Evolutionary conservation across 2,888 invertebrate genomes (phyloP).

Genomic region (Drosophila crucigera): DNA sequence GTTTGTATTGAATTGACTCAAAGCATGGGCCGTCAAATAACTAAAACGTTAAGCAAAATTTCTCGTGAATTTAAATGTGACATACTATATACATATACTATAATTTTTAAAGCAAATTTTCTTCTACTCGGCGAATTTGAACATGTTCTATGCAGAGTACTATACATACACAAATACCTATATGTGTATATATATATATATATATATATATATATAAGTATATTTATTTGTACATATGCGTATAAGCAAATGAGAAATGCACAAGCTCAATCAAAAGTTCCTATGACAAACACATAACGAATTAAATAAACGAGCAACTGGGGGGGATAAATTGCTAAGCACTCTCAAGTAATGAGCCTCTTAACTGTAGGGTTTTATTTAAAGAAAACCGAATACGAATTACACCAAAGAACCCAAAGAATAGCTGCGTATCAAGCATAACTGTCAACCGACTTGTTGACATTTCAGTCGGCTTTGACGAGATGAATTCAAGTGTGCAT

Average conservation of each 20-base stretch:
- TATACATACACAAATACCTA: constrained; percentile 3
- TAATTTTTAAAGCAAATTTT: constrained; percentile 22
- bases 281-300: constrained; percentile 21
- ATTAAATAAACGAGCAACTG: constrained; percentile 38
- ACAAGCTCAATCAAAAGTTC: constrained; percentile 55
- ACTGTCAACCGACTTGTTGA: constrained; percentile 71
- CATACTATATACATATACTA: not conserved
- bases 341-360: constrained; percentile 14
- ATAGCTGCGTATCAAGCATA: constrained; percentile 24
- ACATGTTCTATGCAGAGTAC: not conserved
- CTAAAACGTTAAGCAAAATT: not conserved
- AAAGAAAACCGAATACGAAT: constrained; percentile 18
- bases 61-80: constrained; percentile 4
- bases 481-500: constrained; percentile 68
- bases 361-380: constrained; percentile 18
- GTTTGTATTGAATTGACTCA: not conserved
- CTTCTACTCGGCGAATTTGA: not conserved
- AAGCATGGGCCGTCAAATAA: not conserved
- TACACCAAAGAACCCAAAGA: constrained; percentile 8
- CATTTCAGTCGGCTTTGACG: constrained; percentile 62
- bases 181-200: constrained; percentile 4
- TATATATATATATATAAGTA: constrained; percentile 3
- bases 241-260: constrained; percentile 36
- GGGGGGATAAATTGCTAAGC: constrained; percentile 11
- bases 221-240: constrained; percentile 3